Percentiles rank a stretch among this genome's conserved stretches.
Evolutionary conservation across 2,113 vertebrate genomes (phyloP).

Genomic region (Ranitomeya imitator): DNA sequence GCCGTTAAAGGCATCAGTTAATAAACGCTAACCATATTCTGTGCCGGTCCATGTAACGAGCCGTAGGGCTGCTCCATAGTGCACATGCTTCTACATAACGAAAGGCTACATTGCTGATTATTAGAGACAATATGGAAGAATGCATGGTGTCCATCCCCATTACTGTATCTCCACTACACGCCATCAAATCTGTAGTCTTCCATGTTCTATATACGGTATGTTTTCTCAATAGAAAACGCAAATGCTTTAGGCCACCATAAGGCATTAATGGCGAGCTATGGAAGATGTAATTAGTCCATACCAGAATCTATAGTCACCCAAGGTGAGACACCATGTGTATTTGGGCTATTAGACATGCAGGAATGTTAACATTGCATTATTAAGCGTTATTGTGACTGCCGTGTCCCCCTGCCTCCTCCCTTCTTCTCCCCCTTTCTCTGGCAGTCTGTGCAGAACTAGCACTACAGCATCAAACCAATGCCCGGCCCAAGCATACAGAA

Average conservation of each 20-base stretch:
- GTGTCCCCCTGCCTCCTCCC: conserved; percentile 62
- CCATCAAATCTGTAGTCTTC: conserved; percentile 31
- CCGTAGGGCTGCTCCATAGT: not conserved
- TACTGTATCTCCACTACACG: conserved; percentile 29
- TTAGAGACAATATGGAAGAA: conserved; percentile 14
- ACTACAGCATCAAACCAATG: conserved; percentile 75
- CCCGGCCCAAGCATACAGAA: conserved; percentile 67
- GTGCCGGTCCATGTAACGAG: conserved; percentile 10
- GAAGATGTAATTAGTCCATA: conserved; percentile 67
- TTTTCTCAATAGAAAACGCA: conserved; percentile 22
- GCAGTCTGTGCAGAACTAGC: conserved; percentile 65
- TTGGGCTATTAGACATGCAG: conserved; percentile 88
- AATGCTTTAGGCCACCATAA: conserved; percentile 47
- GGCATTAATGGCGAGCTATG: conserved; percentile 61
- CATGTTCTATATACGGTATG: conserved; percentile 16
- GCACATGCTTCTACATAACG: not conserved
- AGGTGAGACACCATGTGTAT: conserved; percentile 61
- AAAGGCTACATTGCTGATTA: not conserved
- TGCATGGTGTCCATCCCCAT: conserved; percentile 26
- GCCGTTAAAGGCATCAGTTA: conserved; percentile 67
- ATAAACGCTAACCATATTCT: conserved; percentile 61
- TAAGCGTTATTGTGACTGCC: conserved; percentile 88
- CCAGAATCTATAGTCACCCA: conserved; percentile 59
- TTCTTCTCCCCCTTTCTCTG: conserved; percentile 20
- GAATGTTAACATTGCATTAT: conserved; percentile 91